A percentile compares a stretch with the other conserved stretches of the same genome.
phyloP scores from a whole-genome alignment of 2,888 invertebrate species.

The Ypsolopha sequella region DNA sequence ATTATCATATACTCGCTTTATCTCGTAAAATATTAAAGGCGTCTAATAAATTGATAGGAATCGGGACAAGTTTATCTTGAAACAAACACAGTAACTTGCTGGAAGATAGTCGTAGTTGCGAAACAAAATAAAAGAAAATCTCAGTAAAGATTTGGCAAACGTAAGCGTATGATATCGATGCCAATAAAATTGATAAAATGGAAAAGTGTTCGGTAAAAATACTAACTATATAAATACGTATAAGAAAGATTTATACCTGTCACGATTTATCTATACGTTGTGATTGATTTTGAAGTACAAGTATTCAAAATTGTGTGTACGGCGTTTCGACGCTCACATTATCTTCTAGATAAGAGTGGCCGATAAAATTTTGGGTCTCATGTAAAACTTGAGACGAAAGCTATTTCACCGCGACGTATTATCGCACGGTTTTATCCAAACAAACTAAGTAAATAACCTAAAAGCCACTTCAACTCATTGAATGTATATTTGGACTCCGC shows the following conservation, averaged over 20 bases:
- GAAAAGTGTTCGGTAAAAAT: background rate
- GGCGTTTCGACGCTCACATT: background rate
- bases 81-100: no score
- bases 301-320: background rate
- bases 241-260: slow-evolving; percentile 16
- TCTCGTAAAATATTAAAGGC: no score
- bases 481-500: background rate
- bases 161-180: no score
- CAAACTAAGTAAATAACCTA: slow-evolving; percentile 1
- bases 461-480: background rate
- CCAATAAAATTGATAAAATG: no score
- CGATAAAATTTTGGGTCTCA: slow-evolving; percentile 1
- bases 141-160: no score
- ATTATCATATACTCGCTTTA: no score
- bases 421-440: slow-evolving; percentile 1
- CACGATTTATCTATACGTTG: slow-evolving; percentile 32
- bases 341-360: background rate
- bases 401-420: background rate
- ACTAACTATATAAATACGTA: background rate
- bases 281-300: slow-evolving; percentile 32
- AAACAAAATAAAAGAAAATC: no score
- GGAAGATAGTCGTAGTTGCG: no score
- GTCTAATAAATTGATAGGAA: no score
- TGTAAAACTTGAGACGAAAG: background rate
- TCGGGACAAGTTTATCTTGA: no score